These are phyloP conservation scores for Oligia strigilis DNA, from an alignment of 2,888 invertebrate genomes.

Conservation along the genomic window DNA sequence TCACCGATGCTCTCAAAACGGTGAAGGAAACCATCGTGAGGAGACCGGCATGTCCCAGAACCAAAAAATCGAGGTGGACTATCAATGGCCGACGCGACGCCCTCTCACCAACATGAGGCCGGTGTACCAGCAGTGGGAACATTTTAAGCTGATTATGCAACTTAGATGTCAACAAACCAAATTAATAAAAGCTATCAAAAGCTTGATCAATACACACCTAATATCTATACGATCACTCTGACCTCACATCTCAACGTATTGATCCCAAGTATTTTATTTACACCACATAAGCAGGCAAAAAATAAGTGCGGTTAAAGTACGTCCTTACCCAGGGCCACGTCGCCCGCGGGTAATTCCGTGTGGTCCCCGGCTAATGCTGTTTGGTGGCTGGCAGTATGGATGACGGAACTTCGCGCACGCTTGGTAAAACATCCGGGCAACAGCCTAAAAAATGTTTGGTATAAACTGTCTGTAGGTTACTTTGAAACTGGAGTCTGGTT, in stretches of 20 bases:
- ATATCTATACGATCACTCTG: neutral
- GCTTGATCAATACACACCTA: neutral
- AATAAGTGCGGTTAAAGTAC: constrained; percentile 9
- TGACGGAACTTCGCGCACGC: constrained; percentile 31
- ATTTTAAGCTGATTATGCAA: neutral
- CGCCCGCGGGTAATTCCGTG: constrained; percentile 44
- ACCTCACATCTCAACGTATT: neutral
- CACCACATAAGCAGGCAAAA: neutral
- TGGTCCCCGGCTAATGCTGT: constrained; percentile 45
- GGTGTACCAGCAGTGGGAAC: neutral
- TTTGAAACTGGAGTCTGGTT: neutral
- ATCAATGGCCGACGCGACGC: too few relatives aligned
- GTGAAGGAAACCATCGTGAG: neutral
- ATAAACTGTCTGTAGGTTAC: constrained; percentile 9
- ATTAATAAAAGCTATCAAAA: neutral
- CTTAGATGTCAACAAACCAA: neutral
- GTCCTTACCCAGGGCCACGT: constrained; percentile 9
- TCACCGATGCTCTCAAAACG: neutral
- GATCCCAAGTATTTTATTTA: constrained; percentile 5
- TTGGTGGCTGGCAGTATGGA: constrained; percentile 46
- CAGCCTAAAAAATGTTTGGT: constrained; percentile 22
- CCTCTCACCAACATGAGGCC: neutral
- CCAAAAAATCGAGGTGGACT: too few relatives aligned
- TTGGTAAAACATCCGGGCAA: constrained; percentile 28
- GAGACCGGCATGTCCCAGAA: too few relatives aligned